Conservation (phyloP, 2,113 vertebrate species). For the Larimichthys polyactis region DNA sequence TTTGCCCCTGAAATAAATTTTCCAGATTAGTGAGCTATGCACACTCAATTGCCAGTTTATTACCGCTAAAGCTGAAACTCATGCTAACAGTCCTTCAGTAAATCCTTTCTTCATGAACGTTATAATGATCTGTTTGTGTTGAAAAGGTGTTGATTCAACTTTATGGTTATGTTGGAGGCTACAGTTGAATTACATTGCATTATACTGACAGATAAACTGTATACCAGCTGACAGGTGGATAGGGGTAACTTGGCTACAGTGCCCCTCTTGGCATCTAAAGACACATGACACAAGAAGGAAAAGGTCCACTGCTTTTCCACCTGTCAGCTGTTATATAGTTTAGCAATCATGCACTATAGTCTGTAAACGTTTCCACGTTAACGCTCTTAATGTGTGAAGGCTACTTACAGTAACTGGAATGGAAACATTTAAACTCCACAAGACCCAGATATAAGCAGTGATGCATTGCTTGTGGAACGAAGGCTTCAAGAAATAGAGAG, state of each 20-base stretch:
- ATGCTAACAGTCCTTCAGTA: not conserved
- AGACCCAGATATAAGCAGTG: constrained; percentile 37
- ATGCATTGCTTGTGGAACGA: constrained; percentile 19
- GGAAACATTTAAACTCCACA: constrained; percentile 31
- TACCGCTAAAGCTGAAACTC: not conserved
- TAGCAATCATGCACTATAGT: not conserved
- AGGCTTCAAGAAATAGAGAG: constrained; percentile 54
- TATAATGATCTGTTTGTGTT: constrained; percentile 1
- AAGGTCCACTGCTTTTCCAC: not conserved
- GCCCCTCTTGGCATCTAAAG: not conserved
- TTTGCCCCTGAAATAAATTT: not conserved
- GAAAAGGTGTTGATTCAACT: not conserved
- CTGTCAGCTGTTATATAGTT: not conserved
- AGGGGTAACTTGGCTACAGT: not conserved
- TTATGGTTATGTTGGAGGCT: not conserved
- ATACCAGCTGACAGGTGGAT: constrained; percentile 5
- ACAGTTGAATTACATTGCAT: not conserved
- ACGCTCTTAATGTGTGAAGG: not conserved
- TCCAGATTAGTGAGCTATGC: too few relatives aligned
- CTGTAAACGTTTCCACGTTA: constrained; percentile 7
- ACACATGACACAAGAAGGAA: not conserved
- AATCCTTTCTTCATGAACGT: not conserved
- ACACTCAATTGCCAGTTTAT: not conserved
- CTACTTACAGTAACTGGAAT: constrained; percentile 3
- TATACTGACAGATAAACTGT: not conserved